Conservation (phyloP, 2,113 vertebrate genomes). For the Petroica traversi region DNA sequence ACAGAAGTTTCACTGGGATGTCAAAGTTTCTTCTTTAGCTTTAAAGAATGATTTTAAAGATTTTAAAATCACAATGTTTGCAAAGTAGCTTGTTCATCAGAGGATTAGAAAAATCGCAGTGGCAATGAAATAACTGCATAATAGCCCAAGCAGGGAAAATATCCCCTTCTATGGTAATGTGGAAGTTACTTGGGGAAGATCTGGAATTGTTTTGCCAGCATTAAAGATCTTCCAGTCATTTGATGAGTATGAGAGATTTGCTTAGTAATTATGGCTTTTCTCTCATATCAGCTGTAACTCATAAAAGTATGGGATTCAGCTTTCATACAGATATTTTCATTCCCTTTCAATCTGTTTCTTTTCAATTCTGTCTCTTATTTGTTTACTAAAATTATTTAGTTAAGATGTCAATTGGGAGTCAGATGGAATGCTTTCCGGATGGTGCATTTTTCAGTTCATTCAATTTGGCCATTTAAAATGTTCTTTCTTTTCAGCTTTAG, state of each 20-base stretch:
- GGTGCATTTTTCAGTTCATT: conserved; percentile 26
- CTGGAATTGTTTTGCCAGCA: conserved; percentile 15
- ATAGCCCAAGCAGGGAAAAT: neutral
- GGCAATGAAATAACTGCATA: neutral
- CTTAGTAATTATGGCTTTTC: conserved; percentile 1
- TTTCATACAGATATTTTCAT: neutral
- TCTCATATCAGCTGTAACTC: conserved; percentile 24
- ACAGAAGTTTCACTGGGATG: neutral
- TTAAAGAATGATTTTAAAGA: no score
- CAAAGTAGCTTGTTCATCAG: neutral
- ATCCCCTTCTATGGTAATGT: neutral
- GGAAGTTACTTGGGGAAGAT: neutral
- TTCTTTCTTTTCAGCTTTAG: conserved; percentile 23
- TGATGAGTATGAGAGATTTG: neutral
- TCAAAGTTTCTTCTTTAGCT: no score
- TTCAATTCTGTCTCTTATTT: conserved; percentile 27
- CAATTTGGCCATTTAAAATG: conserved; percentile 23
- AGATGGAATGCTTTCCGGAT: conserved; percentile 10
- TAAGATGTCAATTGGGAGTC: conserved; percentile 22
- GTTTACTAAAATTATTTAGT: conserved; percentile 53
- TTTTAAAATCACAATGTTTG: neutral
- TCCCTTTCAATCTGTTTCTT: conserved; percentile 27
- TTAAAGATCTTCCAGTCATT: neutral
- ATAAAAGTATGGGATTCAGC: neutral
- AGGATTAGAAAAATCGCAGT: neutral